phyloP scores from a whole-genome alignment of 2,888 invertebrate genomes.

The Alloscopus bannaensis region DNA sequence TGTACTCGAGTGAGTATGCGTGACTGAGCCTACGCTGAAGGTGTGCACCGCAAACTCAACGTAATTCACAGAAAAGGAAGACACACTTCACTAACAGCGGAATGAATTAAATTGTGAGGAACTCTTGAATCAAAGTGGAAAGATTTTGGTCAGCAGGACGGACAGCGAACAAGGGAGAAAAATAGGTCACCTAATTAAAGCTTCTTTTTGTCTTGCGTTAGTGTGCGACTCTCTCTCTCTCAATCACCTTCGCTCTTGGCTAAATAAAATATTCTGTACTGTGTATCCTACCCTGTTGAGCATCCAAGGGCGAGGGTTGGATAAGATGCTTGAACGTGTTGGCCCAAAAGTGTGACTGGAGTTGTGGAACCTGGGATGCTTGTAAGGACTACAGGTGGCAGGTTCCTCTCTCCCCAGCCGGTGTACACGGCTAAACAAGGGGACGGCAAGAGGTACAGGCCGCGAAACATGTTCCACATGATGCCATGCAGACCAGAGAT shows the following conservation, averaged over 20 bases:
- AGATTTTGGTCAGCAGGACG: slow-evolving; percentile 37
- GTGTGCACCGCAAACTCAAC: too few relatives aligned
- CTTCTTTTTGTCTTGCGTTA: too few relatives aligned
- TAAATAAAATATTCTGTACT: too few relatives aligned
- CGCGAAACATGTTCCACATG: slow-evolving; percentile 72
- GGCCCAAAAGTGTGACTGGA: slow-evolving; percentile 64
- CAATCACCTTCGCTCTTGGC: neutral
- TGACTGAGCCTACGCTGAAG: too few relatives aligned
- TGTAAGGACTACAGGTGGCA: slow-evolving; percentile 71
- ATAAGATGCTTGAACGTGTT: slow-evolving; percentile 67
- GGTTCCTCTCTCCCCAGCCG: slow-evolving; percentile 71
- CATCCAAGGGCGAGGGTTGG: slow-evolving; percentile 70
- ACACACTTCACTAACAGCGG: slow-evolving; percentile 11
- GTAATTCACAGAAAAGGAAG: slow-evolving; percentile 15
- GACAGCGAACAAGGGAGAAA: slow-evolving; percentile 21
- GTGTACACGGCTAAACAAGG: slow-evolving; percentile 69
- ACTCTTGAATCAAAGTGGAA: slow-evolving; percentile 16
- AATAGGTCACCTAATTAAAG: slow-evolving; percentile 57
- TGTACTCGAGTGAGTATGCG: too few relatives aligned
- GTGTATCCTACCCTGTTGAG: slow-evolving; percentile 62
- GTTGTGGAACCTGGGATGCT: slow-evolving; percentile 70
- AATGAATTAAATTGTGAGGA: slow-evolving; percentile 13
- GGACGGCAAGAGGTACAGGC: slow-evolving; percentile 69
- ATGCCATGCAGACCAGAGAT: slow-evolving; percentile 71
- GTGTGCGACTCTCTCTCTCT: neutral